These are phyloP conservation scores for Planococcus citri DNA, from an alignment of 1,140 invertebrate species.

Conservation along the genomic window DNA sequence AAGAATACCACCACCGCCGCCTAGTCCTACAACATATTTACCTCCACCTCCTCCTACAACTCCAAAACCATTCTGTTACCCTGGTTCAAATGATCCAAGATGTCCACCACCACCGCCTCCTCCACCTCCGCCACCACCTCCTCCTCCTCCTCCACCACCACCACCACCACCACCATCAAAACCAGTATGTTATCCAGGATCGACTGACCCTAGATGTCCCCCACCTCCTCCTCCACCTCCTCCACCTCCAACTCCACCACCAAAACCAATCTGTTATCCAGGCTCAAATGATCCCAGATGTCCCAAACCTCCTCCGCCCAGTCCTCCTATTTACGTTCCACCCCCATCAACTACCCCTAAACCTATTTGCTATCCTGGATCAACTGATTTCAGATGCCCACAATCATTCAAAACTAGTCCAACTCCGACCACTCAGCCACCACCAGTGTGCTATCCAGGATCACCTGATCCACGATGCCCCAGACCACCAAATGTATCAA, in stretches of 20 bases:
- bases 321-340: conserved; percentile 27
- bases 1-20: conserved; percentile 30
- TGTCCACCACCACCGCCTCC: conserved; percentile 24
- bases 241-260: conserved; percentile 25
- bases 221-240: conserved; percentile 28
- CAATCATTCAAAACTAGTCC: conserved; percentile 32
- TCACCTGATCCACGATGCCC: conserved; percentile 33
- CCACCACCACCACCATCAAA: conserved; percentile 26
- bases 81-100: conserved; percentile 28
- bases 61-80: conserved; percentile 27
- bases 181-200: conserved; percentile 32
- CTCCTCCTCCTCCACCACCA: conserved; percentile 25
- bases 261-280: conserved; percentile 31
- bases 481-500: conserved; percentile 28
- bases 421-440: conserved; percentile 25
- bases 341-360: conserved; percentile 27
- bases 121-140: conserved; percentile 27
- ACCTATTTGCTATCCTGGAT: conserved; percentile 37
- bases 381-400: conserved; percentile 37
- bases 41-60: conserved; percentile 25
- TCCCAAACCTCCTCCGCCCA: conserved; percentile 27
- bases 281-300: conserved; percentile 32
- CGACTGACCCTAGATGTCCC: conserved; percentile 31
- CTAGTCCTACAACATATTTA: conserved; percentile 24
- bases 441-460: conserved; percentile 28